Base-by-base conservation (phyloP, 2,797 vertebrate genomes). In the Malacoctenus gilli region DNA sequence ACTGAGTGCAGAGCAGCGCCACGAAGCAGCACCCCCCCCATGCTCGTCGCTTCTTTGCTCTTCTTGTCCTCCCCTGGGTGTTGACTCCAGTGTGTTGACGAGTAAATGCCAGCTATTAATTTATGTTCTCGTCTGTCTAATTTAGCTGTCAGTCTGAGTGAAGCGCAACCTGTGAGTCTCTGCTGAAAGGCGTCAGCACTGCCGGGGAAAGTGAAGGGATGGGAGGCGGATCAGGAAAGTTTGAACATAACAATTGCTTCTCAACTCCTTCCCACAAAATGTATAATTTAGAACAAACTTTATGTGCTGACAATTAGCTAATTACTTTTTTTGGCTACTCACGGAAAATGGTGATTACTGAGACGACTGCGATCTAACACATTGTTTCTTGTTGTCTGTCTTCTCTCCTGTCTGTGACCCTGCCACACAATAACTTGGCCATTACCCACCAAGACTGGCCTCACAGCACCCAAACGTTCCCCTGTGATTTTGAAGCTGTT, bases 71-170 rank as follows among this genome's bases (percentile, higher is more conserved):
- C 34, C 4, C 23, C 4, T 15, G 1, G 12, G 15, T 15, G 30
- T 40, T 36, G 19, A 18, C 34, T 54, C 19, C 34, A 4, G 5
- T 3, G 22, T 16, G 15, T 22, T 16, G 18, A 43, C 13, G 22
- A 13, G 41, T 41, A 56, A 57, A 52, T 57, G 15, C 49, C 63
- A 48, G 16, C 38, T 15, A 12, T 38, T 60, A 0, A 23, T 20
- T 41, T 16, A 18, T 11, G 30, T 32, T 6, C 4, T 32, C 11
- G 2, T 35, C 4, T 12, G 28, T 60, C 10, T 66, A 38, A 50
- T 56, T 40, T 40, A 39, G 35, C 41, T 19, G 42, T 48, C 69
- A 47, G 21, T 13, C 15, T 36, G 36, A 8, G 22, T 28, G 31
- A 31, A 30, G 53, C 13, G 16, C 25, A 20, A 2, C 3, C 15